phyloP scores from a whole-genome alignment of 2,113 vertebrate genomes.

The Gallinago paraguaiae region DNA sequence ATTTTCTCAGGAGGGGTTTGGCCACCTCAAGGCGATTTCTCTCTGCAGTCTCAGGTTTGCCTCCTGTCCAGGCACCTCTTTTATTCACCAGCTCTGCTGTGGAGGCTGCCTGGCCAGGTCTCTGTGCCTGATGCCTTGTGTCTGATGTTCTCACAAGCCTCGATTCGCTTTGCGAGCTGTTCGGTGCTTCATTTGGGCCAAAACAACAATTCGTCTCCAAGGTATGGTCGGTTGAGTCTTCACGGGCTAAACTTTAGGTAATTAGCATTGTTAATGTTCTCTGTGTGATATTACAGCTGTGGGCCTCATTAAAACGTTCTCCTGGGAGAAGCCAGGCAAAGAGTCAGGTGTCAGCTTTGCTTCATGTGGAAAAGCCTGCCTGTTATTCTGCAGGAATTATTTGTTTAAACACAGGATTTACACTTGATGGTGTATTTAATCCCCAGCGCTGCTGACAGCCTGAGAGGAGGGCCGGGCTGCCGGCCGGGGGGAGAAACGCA shows the following conservation, averaged over 20 bases:
- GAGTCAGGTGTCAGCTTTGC: constrained; percentile 70
- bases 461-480: not conserved
- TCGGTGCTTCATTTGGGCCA: not conserved
- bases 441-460: not conserved
- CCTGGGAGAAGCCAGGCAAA: constrained; percentile 52
- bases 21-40: constrained; percentile 34
- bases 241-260: constrained; percentile 72
- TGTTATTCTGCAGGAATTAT: constrained; percentile 10
- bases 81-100: not conserved
- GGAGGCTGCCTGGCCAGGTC: not conserved
- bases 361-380: constrained; percentile 17
- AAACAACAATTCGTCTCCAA: constrained; percentile 55
- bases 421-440: constrained; percentile 9
- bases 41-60: not conserved
- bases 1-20: constrained; percentile 38
- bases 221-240: constrained; percentile 61
- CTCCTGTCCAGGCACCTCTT: constrained; percentile 9
- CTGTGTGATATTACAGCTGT: constrained; percentile 75
- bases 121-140: not conserved
- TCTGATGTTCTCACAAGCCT: not conserved
- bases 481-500: not conserved
- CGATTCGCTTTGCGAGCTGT: not conserved
- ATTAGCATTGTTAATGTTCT: constrained; percentile 80
- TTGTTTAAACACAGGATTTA: constrained; percentile 30
- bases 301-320: constrained; percentile 78